These are phyloP conservation scores for Liopterus haemorrhoidalis DNA, from an alignment of 2,888 invertebrate species.

Conservation along the genomic window DNA sequence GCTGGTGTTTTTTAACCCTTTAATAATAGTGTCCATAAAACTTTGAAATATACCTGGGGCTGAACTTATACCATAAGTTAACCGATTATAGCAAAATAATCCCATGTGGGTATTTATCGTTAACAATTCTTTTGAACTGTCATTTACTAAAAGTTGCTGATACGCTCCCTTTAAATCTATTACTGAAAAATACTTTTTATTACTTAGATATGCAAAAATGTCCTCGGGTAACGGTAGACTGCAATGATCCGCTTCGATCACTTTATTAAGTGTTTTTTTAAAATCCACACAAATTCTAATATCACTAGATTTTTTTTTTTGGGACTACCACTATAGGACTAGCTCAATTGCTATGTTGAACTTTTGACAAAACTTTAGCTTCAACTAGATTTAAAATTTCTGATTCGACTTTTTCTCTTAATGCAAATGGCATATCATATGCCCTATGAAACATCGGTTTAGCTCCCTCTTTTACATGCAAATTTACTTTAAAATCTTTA, in stretches of 20 bases:
- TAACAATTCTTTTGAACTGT: constrained; percentile 29
- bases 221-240: constrained; percentile 36
- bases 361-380: neutral
- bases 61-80: constrained; percentile 34
- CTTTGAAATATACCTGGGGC: constrained; percentile 34
- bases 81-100: constrained; percentile 32
- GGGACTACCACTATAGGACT: neutral
- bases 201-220: constrained; percentile 33
- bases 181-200: constrained; percentile 31
- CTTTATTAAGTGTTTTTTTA: constrained; percentile 34
- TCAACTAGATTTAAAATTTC: too few species aligned
- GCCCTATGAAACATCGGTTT: neutral
- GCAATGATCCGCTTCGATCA: constrained; percentile 33
- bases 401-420: neutral
- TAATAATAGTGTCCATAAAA: constrained; percentile 27
- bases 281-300: constrained; percentile 38
- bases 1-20: constrained; percentile 16
- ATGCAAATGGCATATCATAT: neutral
- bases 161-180: constrained; percentile 35
- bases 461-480: neutral
- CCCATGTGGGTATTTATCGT: constrained; percentile 36
- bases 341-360: neutral
- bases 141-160: constrained; percentile 33
- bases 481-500: neutral
- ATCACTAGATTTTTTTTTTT: constrained; percentile 31